Base-by-base conservation (phyloP, 2,888 invertebrate species). In the Chironomus riparius region DNA sequence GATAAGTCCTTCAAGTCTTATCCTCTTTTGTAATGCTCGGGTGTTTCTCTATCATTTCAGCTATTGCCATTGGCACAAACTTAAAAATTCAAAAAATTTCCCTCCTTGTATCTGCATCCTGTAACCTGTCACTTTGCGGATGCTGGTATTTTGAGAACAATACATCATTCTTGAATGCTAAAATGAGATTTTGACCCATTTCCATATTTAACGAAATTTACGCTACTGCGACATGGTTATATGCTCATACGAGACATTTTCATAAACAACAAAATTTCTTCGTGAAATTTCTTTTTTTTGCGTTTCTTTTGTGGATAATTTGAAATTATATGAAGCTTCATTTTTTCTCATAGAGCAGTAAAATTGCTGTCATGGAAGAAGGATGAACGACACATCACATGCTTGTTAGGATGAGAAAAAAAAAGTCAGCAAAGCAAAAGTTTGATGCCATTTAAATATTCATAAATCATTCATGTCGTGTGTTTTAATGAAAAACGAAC, bases 401-500 rank as follows among this genome's bases (percentile, higher is more conserved):
- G 56, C 38, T 38, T 38, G 38, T 38, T 38, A 38, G 38, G 38
- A 38, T 56, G 56, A 56, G 56, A 18, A 18, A 56, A 56, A 18
- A 18, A 56, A 56, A 56, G 56, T 56, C 56, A 56, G 56, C 7
- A 15, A 56, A 56, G n/a, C 56, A 56, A 15, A 56, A 56, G 56
- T 65, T 24, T 65, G 65, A 65, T 65, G 65, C 22, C 65, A 65
- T 65, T 65, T 65, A 65, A 65, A 65, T 24, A 65, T 24, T 24
- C 65, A 65, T 65, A 65, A 65, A 65, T 65, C 65, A 65, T 65
- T 24, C 65, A 21, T 65, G 65, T 65, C 65, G 65, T 24, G 65
- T 65, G 21, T 65, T 65, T 65, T 65, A 24, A 65, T 65, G 65
- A 65, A 65, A 38, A 38, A 38, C 38, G 38, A 38, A 38, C 4